phyloP scores from a whole-genome alignment of 2,797 vertebrate species.

The Heliangelus exortis region DNA sequence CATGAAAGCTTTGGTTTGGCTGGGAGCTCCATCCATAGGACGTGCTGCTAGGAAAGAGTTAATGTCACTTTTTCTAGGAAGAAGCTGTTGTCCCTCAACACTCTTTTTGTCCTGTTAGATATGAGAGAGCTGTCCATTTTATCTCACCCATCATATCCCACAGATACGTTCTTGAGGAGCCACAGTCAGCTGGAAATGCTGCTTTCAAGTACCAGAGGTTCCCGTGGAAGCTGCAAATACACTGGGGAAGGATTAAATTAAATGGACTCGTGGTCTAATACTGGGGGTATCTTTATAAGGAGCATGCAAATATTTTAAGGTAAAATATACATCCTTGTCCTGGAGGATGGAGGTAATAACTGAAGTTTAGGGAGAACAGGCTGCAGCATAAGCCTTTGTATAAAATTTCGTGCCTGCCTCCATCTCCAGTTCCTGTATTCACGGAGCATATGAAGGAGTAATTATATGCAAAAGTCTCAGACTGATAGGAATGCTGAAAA shows the following conservation, averaged over 20 bases:
- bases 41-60: accelerated
- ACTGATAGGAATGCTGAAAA: neutral
- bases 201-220: neutral
- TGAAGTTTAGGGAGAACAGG: neutral
- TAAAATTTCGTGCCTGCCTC: neutral
- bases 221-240: neutral
- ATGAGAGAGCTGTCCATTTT: neutral
- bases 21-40: neutral
- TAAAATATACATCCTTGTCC: neutral
- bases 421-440: neutral
- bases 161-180: neutral
- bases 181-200: neutral
- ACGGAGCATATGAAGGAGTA: neutral
- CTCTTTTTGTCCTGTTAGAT: neutral
- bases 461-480: neutral
- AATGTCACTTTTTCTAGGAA: neutral
- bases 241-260: neutral
- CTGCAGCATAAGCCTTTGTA: accelerated
- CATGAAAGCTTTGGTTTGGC: neutral
- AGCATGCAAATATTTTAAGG: neutral
- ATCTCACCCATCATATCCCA: neutral
- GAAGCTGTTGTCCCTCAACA: neutral
- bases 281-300: neutral
- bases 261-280: neutral
- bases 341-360: neutral